Conservation (phyloP, 2,113 vertebrate genomes). For the Ascaphus truei region DNA sequence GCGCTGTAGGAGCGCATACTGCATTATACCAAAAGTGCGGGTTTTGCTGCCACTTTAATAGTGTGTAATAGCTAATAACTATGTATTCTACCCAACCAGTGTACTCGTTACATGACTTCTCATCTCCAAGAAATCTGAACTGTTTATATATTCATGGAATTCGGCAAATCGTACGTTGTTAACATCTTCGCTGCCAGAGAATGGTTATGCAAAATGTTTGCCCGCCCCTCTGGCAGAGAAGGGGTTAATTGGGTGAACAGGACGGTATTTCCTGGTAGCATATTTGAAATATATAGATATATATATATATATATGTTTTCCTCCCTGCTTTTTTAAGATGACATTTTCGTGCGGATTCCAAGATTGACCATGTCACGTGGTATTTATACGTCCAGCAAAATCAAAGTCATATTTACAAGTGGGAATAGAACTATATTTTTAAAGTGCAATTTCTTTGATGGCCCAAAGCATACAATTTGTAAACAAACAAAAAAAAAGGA, state of each 20-base stretch:
- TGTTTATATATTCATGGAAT: too few relatives aligned
- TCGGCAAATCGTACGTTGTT: too few relatives aligned
- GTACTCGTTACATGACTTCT: too few relatives aligned
- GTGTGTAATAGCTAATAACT: too few relatives aligned
- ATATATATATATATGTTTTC: too few relatives aligned
- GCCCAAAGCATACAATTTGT: slow-evolving; percentile 18
- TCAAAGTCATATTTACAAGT: slow-evolving; percentile 4
- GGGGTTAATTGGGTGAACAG: background rate
- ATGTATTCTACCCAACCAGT: too few relatives aligned
- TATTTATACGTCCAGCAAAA: slow-evolving; percentile 9
- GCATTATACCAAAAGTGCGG: too few relatives aligned
- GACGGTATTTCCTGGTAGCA: background rate
- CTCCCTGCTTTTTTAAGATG: slow-evolving; percentile 1
- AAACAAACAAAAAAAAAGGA: too few relatives aligned
- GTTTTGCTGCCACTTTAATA: too few relatives aligned
- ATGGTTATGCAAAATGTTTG: background rate
- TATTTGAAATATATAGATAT: too few relatives aligned
- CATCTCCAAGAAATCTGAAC: too few relatives aligned
- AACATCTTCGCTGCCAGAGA: background rate
- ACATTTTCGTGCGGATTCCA: background rate
- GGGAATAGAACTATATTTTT: slow-evolving; percentile 30
- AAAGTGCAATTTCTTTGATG: slow-evolving; percentile 12
- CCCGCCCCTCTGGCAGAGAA: background rate
- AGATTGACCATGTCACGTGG: background rate
- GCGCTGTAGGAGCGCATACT: too few relatives aligned